phyloP scores from a whole-genome alignment of 2,888 invertebrate genomes.

The Pelosia muscerda region DNA sequence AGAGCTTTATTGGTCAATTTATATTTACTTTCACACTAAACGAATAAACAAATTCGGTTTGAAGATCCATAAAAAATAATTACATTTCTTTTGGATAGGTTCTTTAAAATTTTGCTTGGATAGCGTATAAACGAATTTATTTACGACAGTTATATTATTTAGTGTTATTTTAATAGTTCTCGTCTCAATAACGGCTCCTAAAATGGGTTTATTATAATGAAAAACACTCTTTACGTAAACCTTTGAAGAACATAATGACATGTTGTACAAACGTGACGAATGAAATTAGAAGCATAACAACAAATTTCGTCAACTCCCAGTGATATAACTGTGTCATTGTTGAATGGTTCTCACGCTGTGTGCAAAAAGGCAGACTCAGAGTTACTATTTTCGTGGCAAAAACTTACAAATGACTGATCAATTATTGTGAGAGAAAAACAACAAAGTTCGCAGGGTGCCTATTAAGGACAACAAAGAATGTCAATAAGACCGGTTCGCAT shows the following conservation, averaged over 20 bases:
- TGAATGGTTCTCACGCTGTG: conserved; percentile 37
- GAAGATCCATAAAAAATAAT: background rate
- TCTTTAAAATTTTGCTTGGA: background rate
- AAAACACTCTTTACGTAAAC: background rate
- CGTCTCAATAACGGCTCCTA: no score
- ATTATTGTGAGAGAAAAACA: conserved; percentile 42
- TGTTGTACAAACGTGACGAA: conserved; percentile 6
- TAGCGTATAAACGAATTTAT: background rate
- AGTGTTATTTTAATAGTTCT: background rate
- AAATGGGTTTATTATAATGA: background rate
- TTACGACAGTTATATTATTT: background rate
- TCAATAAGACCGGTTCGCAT: conserved; percentile 24
- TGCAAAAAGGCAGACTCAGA: conserved; percentile 26
- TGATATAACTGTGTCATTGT: conserved; percentile 34
- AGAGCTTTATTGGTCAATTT: conserved; percentile 35
- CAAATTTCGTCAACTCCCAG: conserved; percentile 21
- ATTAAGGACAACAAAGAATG: conserved; percentile 20
- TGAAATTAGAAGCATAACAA: conserved; percentile 9
- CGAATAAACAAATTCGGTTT: conserved; percentile 4
- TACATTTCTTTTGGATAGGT: background rate
- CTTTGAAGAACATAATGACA: background rate
- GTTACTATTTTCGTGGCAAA: conserved; percentile 45
- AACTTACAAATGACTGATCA: conserved; percentile 46
- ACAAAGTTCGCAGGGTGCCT: conserved; percentile 18
- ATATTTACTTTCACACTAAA: conserved; percentile 40